Evolutionary conservation across 2,113 vertebrate genomes (phyloP).

Genomic region (Lagenorhynchus albirostris): DNA sequence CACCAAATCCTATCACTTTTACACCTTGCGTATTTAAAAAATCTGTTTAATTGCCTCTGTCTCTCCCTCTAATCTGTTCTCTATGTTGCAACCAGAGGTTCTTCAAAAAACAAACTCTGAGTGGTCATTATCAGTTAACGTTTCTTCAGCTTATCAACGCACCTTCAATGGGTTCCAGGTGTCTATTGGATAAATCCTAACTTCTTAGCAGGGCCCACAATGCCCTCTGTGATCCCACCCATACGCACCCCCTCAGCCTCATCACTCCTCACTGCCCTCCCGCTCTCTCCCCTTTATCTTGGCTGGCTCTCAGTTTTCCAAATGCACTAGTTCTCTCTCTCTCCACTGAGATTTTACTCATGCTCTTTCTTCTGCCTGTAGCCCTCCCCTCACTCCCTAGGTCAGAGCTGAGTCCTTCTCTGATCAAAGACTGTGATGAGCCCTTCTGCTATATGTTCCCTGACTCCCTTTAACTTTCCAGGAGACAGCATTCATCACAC

Average conservation of each 20-base stretch:
- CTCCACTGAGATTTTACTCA: not conserved
- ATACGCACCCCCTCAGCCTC: not conserved
- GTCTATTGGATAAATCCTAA: not conserved
- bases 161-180: not conserved
- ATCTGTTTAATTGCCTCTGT: not conserved
- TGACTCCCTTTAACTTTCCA: not conserved
- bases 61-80: not conserved
- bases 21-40: not conserved
- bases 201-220: not conserved
- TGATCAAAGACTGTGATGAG: not conserved
- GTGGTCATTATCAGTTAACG: not conserved
- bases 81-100: not conserved
- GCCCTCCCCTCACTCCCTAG: too few species aligned
- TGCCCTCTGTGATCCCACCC: not conserved
- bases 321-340: not conserved
- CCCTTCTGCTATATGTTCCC: not conserved
- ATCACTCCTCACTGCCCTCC: not conserved
- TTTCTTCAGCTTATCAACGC: not conserved
- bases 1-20: not conserved
- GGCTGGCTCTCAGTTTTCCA: not conserved
- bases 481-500: not conserved
- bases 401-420: not conserved
- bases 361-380: not conserved
- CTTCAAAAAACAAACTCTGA: not conserved
- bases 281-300: not conserved